Conservation (phyloP, 2,797 vertebrate species). For the Cyprinella venusta region DNA sequence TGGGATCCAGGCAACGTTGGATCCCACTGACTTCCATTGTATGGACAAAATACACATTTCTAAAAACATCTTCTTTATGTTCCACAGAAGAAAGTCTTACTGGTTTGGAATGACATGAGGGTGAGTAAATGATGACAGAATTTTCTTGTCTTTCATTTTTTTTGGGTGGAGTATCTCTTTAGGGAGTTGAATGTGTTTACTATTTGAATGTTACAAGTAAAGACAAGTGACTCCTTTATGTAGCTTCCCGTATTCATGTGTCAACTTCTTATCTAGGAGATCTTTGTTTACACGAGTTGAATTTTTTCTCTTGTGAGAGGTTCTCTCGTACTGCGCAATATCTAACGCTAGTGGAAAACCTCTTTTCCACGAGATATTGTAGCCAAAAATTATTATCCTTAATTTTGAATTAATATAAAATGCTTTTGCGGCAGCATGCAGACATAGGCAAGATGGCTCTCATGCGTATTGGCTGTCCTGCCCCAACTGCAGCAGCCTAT, state of each 20-base stretch:
- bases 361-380: too few relatives aligned
- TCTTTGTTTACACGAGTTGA: not conserved
- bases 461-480: too few relatives aligned
- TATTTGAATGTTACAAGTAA: not conserved
- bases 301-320: too few relatives aligned
- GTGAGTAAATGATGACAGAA: not conserved
- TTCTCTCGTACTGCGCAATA: too few relatives aligned
- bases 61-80: not conserved
- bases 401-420: too few relatives aligned
- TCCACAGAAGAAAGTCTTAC: constrained; percentile 1
- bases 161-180: not conserved
- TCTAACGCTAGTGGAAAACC: too few relatives aligned
- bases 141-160: not conserved
- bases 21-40: not conserved
- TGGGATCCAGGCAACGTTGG: not conserved
- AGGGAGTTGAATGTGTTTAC: not conserved
- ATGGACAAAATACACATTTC: not conserved
- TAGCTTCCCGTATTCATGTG: not conserved
- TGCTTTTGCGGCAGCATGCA: too few relatives aligned
- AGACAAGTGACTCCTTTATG: not conserved
- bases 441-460: too few relatives aligned
- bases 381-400: too few relatives aligned
- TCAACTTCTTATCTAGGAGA: not conserved
- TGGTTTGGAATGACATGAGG: constrained; percentile 6
- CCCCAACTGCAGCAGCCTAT: too few relatives aligned